Percentiles rank a stretch among this genome's conserved stretches.
Conservation (phyloP, 2,113 vertebrate genomes). For the Aptenodytes patagonicus region DNA sequence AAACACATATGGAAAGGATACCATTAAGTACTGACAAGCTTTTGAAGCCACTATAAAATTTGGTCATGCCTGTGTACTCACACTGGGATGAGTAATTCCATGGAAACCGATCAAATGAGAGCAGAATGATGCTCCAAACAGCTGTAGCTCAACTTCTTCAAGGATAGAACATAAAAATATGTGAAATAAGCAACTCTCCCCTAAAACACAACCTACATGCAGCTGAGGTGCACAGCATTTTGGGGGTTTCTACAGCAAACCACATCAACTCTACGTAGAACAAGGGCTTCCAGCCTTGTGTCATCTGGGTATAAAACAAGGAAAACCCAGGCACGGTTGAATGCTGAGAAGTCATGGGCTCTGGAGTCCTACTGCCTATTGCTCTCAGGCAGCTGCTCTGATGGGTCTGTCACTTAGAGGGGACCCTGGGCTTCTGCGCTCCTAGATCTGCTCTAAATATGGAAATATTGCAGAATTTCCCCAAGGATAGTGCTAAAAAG, state of each 20-base stretch:
- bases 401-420: background rate
- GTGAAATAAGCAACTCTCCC: background rate
- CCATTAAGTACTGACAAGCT: background rate
- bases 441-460: background rate
- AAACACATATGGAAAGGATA: background rate
- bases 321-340: background rate
- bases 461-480: background rate
- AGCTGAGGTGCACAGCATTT: background rate
- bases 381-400: background rate
- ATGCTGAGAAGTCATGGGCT: background rate
- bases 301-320: background rate
- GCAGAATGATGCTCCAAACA: background rate
- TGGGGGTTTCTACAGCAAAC: background rate
- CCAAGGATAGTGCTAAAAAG: background rate
- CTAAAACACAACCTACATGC: background rate
- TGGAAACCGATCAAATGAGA: background rate
- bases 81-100: background rate
- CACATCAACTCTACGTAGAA: background rate
- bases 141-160: background rate
- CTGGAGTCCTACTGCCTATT: background rate
- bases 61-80: background rate
- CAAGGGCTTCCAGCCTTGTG: background rate
- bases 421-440: rapidly evolving
- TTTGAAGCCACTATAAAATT: background rate
- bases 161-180: too few species aligned